Percentiles rank a stretch among this genome's conserved stretches.
These are phyloP conservation scores for Catocala sponsa DNA, from an alignment of 2,888 invertebrate genomes.

Conservation along the genomic window DNA sequence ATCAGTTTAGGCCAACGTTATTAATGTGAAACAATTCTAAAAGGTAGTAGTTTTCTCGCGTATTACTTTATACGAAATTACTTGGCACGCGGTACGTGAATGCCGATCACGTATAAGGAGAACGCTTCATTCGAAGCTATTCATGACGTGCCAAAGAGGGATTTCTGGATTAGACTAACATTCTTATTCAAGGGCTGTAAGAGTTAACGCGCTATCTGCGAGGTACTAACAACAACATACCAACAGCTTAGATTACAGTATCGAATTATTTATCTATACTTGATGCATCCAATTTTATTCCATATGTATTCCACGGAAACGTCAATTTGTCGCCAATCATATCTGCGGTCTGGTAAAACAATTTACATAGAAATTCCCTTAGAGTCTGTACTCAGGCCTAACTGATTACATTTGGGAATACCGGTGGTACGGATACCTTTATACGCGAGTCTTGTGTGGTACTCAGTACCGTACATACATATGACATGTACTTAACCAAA, in stretches of 20 bases:
- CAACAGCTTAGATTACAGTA: slow-evolving; percentile 3
- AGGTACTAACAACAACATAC: slow-evolving; percentile 20
- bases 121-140: slow-evolving; percentile 50
- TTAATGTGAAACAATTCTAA: slow-evolving; percentile 1
- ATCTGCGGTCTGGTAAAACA: slow-evolving; percentile 56
- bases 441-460: slow-evolving; percentile 10
- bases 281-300: slow-evolving; percentile 18
- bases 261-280: slow-evolving; percentile 5
- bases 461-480: background rate
- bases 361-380: slow-evolving; percentile 62
- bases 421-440: slow-evolving; percentile 25
- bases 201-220: slow-evolving; percentile 24
- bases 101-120: slow-evolving; percentile 50
- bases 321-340: slow-evolving; percentile 53
- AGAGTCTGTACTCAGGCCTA: slow-evolving; percentile 49
- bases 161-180: slow-evolving; percentile 48
- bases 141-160: slow-evolving; percentile 51
- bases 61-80: slow-evolving; percentile 21
- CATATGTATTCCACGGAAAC: slow-evolving; percentile 25
- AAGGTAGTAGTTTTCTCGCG: background rate
- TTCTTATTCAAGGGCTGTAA: slow-evolving; percentile 39
- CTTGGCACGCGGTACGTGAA: slow-evolving; percentile 29
- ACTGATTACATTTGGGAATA: slow-evolving; percentile 61
- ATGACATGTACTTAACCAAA: slow-evolving; percentile 10
- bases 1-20: no score